Conservation (phyloP, 2,888 invertebrate genomes). For the Thysanoteuthis rhombus region DNA sequence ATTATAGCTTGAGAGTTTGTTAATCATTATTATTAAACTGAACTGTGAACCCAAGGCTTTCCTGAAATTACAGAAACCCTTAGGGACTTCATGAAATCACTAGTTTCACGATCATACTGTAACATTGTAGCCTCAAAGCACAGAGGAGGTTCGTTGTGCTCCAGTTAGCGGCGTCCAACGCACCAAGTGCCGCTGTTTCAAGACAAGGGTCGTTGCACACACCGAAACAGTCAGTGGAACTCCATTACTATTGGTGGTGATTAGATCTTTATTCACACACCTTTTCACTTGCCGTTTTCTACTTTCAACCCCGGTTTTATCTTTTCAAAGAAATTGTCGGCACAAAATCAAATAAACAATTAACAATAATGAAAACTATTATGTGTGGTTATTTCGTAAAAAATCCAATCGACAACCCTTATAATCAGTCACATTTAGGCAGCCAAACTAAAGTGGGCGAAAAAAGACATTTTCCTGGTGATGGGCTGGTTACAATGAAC, state of each 20-base stretch:
- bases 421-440: background rate
- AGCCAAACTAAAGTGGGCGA: background rate
- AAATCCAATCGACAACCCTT: background rate
- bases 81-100: too few species aligned
- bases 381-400: background rate
- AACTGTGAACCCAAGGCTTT: too few species aligned
- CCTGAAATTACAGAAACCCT: too few species aligned
- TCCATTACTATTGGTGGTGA: background rate
- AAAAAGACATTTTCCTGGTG: too few species aligned
- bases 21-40: too few species aligned
- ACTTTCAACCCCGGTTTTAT: background rate
- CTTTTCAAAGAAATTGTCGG: conserved; percentile 12
- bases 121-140: too few species aligned
- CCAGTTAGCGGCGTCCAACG: background rate
- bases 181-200: background rate
- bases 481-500: too few species aligned
- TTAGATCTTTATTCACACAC: background rate
- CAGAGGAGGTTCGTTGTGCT: background rate
- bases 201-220: background rate
- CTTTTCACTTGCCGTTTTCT: background rate
- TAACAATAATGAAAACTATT: background rate
- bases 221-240: background rate
- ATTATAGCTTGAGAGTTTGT: too few species aligned
- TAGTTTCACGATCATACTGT: too few species aligned
- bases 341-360: conserved; percentile 12